A percentile compares a stretch with the other conserved stretches of the same genome.
Conservation (phyloP, 2,113 vertebrate genomes). For the Fulica atra region DNA sequence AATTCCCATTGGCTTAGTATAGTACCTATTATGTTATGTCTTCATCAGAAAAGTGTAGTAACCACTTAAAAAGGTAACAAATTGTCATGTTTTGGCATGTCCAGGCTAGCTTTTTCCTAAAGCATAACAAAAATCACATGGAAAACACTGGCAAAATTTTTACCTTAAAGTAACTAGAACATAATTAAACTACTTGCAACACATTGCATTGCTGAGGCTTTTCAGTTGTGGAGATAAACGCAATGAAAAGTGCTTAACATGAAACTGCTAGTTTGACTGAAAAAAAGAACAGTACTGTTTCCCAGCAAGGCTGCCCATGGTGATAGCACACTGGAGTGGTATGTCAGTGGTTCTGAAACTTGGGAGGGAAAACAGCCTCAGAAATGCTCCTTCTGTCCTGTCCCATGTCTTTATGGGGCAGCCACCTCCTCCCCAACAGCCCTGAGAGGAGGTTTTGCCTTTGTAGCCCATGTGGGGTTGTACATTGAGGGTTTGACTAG, state of each 20-base stretch:
- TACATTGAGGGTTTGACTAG: fast-evolving
- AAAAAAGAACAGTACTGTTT: not conserved
- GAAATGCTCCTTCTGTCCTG: not conserved
- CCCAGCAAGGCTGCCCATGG: not conserved
- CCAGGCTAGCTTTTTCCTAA: not conserved
- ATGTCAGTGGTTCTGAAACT: not conserved
- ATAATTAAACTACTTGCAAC: not conserved
- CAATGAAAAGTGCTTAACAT: not conserved
- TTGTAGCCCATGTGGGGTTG: fast-evolving
- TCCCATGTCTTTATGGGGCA: not conserved
- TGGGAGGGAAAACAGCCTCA: not conserved
- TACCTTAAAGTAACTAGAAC: not conserved
- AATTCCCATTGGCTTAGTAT: not conserved
- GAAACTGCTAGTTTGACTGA: not conserved
- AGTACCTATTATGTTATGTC: not conserved
- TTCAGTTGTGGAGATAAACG: not conserved
- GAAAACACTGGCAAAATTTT: not conserved
- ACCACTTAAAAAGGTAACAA: not conserved
- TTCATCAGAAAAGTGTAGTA: not conserved
- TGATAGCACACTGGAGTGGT: not conserved
- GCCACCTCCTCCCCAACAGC: not conserved
- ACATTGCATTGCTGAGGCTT: not conserved
- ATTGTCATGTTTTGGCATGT: not conserved
- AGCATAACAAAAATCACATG: not conserved
- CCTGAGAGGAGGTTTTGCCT: not conserved